phyloP scores from a whole-genome alignment of 2,113 vertebrate species.

The Hepsetus odoe region DNA sequence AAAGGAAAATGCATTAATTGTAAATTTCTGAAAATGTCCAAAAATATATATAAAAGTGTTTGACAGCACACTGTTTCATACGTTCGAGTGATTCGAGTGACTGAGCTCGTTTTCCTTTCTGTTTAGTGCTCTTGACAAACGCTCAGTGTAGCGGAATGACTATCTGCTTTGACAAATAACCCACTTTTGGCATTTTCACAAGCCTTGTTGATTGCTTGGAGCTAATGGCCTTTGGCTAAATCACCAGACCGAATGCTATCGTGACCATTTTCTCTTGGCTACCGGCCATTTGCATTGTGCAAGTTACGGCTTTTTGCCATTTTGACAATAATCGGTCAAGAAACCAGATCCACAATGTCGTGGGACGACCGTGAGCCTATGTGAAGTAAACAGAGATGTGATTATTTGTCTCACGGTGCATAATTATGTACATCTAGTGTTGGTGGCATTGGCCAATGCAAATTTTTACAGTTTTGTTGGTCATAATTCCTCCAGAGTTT shows the following conservation, averaged over 20 bases:
- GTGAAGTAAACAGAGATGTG: background rate
- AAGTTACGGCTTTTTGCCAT: background rate
- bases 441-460: too few species aligned
- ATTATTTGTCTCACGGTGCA: background rate
- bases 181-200: conserved; percentile 9
- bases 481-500: too few species aligned
- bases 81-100: too few species aligned
- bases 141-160: conserved; percentile 1
- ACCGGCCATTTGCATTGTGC: conserved; percentile 47
- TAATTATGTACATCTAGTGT: background rate
- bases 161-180: conserved; percentile 42
- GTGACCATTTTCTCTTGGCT: conserved; percentile 41
- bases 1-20: too few species aligned
- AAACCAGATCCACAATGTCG: background rate
- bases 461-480: too few species aligned
- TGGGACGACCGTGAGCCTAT: background rate
- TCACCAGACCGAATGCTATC: conserved; percentile 11
- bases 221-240: conserved; percentile 41
- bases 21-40: too few species aligned
- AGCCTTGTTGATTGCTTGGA: conserved; percentile 9
- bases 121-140: conserved; percentile 29
- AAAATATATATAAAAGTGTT: too few species aligned
- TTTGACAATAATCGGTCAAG: conserved; percentile 39
- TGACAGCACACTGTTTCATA: too few species aligned
- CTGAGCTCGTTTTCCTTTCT: background rate